Evolutionary conservation across 2,888 invertebrate genomes (phyloP).

Genomic region (Netelia virgata): DNA sequence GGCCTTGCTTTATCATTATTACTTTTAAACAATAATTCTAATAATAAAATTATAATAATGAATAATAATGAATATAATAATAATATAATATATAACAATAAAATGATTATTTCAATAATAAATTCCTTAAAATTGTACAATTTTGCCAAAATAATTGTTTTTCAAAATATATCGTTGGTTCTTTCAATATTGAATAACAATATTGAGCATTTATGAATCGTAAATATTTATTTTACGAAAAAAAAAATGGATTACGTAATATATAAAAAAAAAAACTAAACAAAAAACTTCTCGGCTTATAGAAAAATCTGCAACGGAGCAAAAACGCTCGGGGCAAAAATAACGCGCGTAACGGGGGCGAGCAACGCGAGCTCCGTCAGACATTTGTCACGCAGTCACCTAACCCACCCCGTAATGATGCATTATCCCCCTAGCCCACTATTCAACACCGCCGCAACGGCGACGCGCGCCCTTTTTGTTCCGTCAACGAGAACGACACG

Average conservation of each 20-base stretch:
- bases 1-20: background rate
- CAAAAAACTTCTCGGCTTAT: background rate
- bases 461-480: conserved; percentile 34
- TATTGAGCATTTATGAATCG: background rate
- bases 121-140: background rate
- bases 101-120: background rate
- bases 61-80: no score
- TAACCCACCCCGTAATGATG: conserved; percentile 63
- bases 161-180: background rate
- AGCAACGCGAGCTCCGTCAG: conserved; percentile 27
- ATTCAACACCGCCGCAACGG: conserved; percentile 30
- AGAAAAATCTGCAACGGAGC: background rate
- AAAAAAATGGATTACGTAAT: background rate
- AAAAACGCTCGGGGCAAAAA: background rate
- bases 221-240: background rate
- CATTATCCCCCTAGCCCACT: conserved; percentile 54
- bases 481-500: conserved; percentile 54
- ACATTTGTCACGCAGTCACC: conserved; percentile 62
- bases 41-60: background rate
- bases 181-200: no score
- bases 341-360: conserved; percentile 21
- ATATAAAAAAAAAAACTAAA: background rate
- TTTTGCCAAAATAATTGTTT: background rate
- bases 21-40: background rate
- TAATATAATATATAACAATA: background rate